These are phyloP conservation scores for Oncorhynchus gorbuscha DNA, from an alignment of 2,113 vertebrate genomes.

Conservation along the genomic window DNA sequence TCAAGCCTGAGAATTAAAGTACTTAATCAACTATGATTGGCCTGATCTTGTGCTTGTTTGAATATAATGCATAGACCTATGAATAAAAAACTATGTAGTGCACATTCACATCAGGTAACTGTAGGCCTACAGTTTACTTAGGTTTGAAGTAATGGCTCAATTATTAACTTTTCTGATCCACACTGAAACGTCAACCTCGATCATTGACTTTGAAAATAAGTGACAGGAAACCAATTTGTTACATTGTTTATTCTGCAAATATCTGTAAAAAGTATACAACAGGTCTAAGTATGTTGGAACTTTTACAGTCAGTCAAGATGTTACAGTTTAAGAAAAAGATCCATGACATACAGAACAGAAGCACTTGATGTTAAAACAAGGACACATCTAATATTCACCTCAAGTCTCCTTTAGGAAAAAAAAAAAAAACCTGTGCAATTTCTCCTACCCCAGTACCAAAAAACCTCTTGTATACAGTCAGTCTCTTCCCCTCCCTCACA, in stretches of 20 bases:
- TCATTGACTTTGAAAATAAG: neutral
- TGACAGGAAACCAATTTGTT: conserved; percentile 30
- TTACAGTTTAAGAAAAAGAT: conserved; percentile 50
- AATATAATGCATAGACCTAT: too few species aligned
- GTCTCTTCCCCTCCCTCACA: neutral
- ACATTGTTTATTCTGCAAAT: conserved; percentile 79
- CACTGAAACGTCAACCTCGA: too few species aligned
- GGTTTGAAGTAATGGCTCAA: too few species aligned
- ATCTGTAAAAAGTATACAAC: conserved; percentile 78
- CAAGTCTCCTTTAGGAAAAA: conserved; percentile 14
- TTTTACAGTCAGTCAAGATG: conserved; percentile 60
- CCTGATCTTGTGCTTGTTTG: neutral
- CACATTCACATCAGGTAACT: too few species aligned
- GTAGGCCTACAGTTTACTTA: too few species aligned
- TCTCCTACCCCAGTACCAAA: conserved; percentile 37
- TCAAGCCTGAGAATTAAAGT: conserved; percentile 80
- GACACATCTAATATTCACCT: conserved; percentile 40
- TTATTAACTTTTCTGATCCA: too few species aligned
- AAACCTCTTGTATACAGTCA: conserved; percentile 26
- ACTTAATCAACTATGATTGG: conserved; percentile 62
- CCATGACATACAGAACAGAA: conserved; percentile 62
- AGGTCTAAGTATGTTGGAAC: conserved; percentile 64
- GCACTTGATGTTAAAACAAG: conserved; percentile 68
- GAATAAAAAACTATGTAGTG: too few species aligned
- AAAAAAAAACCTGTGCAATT: conserved; percentile 53